Percentiles rank a stretch among this genome's conserved stretches.
phyloP scores from a whole-genome alignment of 1,140 invertebrate genomes.

The Antheraea mylitta region DNA sequence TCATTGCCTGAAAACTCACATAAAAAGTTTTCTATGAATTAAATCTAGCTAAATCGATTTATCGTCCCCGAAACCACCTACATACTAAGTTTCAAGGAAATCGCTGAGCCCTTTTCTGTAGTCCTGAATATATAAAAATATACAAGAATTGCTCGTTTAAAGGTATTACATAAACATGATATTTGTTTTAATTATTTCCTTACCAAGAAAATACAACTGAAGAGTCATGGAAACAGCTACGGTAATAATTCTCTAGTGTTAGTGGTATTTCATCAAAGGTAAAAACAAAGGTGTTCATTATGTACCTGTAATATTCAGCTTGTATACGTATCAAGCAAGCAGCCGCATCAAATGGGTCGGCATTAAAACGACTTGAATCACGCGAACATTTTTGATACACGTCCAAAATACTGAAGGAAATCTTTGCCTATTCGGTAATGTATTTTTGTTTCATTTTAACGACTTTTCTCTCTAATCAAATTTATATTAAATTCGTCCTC shows the following conservation, averaged over 20 bases:
- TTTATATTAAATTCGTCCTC: no score
- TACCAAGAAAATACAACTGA: background rate
- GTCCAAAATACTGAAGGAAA: background rate
- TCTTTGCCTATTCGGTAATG: background rate
- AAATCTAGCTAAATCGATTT: no score
- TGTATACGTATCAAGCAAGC: background rate
- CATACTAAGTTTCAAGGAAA: no score
- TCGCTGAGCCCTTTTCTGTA: no score
- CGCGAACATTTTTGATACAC: slow-evolving; percentile 4
- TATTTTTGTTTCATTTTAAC: background rate
- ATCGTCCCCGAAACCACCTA: no score
- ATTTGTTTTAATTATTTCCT: no score
- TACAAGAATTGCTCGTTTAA: no score
- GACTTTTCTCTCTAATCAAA: no score
- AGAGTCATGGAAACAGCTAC: background rate
- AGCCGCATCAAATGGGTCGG: slow-evolving; percentile 1
- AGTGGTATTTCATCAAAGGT: background rate
- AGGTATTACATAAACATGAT: no score
- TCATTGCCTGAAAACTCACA: no score
- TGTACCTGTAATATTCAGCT: background rate
- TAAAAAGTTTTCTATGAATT: no score
- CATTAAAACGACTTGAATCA: slow-evolving; percentile 3
- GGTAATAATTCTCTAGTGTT: background rate
- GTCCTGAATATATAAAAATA: no score
- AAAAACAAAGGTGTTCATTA: slow-evolving; percentile 1